These are phyloP conservation scores for Pollenia angustigena DNA, from an alignment of 2,888 invertebrate species.

Conservation along the genomic window DNA sequence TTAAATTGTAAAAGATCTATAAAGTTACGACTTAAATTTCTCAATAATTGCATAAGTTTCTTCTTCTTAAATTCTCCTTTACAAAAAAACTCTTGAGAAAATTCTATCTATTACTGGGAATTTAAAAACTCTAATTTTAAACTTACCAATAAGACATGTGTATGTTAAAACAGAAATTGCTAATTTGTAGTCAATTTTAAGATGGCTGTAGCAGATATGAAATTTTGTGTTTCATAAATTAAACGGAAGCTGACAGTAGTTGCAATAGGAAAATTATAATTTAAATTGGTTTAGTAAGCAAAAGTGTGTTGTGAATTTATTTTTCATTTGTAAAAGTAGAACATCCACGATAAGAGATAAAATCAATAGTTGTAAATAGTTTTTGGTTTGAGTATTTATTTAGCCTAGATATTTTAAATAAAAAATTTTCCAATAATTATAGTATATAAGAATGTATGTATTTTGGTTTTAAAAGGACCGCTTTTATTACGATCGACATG, in stretches of 20 bases:
- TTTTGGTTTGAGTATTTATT: not conserved
- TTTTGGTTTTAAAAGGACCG: no score
- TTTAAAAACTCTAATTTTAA: not conserved
- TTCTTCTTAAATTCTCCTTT: no score
- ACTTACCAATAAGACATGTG: not conserved
- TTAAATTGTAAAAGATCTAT: no score
- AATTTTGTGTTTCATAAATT: constrained; percentile 16
- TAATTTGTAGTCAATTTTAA: constrained; percentile 31
- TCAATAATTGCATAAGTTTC: no score
- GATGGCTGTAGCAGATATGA: not conserved
- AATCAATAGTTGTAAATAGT: not conserved
- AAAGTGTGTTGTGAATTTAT: no score
- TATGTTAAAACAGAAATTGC: constrained; percentile 2
- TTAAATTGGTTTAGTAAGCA: not conserved
- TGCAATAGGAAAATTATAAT: constrained; percentile 16
- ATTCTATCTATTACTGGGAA: no score
- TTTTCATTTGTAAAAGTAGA: not conserved
- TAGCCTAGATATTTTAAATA: not conserved
- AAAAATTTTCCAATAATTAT: no score
- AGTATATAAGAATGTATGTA: no score
- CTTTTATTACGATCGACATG: no score
- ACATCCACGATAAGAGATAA: not conserved
- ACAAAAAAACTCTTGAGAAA: no score
- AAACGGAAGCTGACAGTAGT: constrained; percentile 10
- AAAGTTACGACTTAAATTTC: no score